Evolutionary conservation across 1,140 invertebrate genomes (phyloP).

Genomic region (Myzus persicae): DNA sequence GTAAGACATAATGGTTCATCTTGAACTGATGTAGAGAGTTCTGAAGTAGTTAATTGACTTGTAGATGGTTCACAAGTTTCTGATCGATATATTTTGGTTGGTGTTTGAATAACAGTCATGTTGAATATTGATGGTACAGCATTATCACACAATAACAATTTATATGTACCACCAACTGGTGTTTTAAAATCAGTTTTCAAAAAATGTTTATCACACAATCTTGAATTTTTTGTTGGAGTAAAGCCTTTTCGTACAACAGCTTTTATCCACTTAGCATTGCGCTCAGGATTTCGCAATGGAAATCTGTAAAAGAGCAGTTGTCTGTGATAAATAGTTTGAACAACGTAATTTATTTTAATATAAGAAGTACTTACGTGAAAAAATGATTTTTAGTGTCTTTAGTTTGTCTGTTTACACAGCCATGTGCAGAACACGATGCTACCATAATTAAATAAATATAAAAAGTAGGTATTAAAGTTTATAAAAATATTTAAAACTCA

Average conservation of each 20-base stretch:
- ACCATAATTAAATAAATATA: background rate
- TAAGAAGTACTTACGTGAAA: background rate
- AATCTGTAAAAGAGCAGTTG: constrained; percentile 55
- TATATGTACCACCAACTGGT: constrained; percentile 50
- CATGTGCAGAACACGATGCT: constrained; percentile 6
- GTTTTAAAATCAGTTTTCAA: constrained; percentile 59
- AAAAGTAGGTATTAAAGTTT: background rate
- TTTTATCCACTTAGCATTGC: constrained; percentile 53
- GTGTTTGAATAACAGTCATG: constrained; percentile 20
- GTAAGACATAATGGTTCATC: background rate
- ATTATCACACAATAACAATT: constrained; percentile 57
- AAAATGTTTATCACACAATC: constrained; percentile 59
- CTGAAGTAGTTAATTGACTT: background rate
- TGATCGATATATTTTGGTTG: background rate
- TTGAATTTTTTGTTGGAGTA: constrained; percentile 49
- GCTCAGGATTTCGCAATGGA: constrained; percentile 56
- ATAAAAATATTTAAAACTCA: too few species aligned
- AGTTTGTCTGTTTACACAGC: too few species aligned
- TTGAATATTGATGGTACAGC: constrained; percentile 59
- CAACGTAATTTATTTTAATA: background rate
- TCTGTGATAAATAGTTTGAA: background rate
- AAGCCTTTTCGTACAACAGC: constrained; percentile 59
- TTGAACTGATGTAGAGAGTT: constrained; percentile 24
- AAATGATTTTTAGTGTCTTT: constrained; percentile 9
- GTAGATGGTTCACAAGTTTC: background rate